Conservation (phyloP, 2,888 invertebrate species). For the Cynaeus angustus region DNA sequence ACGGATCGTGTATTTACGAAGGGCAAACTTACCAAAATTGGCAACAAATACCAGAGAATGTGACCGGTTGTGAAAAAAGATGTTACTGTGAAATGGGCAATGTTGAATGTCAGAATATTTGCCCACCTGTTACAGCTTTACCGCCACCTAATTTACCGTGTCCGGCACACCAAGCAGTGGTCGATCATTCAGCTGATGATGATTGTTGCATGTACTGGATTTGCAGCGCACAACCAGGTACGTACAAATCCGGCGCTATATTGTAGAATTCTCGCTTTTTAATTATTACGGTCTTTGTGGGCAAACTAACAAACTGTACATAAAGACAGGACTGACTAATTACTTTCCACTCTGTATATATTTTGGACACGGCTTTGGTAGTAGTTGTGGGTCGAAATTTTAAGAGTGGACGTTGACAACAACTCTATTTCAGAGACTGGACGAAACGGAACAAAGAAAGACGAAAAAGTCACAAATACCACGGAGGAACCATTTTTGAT, state of each 20-base stretch:
- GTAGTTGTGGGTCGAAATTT: slow-evolving; percentile 39
- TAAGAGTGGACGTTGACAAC: slow-evolving; percentile 52
- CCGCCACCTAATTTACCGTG: slow-evolving; percentile 86
- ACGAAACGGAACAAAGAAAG: slow-evolving; percentile 56
- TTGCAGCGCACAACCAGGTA: slow-evolving; percentile 64
- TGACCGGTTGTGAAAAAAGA: slow-evolving; percentile 89
- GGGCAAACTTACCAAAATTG: slow-evolving; percentile 83
- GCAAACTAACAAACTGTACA: slow-evolving; percentile 46
- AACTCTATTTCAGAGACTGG: slow-evolving; percentile 62
- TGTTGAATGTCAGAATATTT: slow-evolving; percentile 87
- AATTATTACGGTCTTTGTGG: slow-evolving; percentile 46
- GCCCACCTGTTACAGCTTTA: slow-evolving; percentile 83
- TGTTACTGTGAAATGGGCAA: slow-evolving; percentile 93
- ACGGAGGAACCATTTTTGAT: too few species aligned
- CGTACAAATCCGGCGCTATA: slow-evolving; percentile 38
- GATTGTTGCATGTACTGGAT: slow-evolving; percentile 92
- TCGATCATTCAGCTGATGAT: slow-evolving; percentile 81
- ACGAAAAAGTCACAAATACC: slow-evolving; percentile 53
- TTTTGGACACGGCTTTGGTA: slow-evolving; percentile 39
- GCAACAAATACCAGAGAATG: slow-evolving; percentile 85
- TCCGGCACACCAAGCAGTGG: slow-evolving; percentile 78
- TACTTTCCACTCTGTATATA: slow-evolving; percentile 56
- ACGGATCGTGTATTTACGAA: slow-evolving; percentile 86
- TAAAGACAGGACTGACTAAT: slow-evolving; percentile 53
- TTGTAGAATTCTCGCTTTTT: not conserved